Evolutionary conservation across 2,113 vertebrate species (phyloP).

Genomic region (Galemys pyrenaicus): DNA sequence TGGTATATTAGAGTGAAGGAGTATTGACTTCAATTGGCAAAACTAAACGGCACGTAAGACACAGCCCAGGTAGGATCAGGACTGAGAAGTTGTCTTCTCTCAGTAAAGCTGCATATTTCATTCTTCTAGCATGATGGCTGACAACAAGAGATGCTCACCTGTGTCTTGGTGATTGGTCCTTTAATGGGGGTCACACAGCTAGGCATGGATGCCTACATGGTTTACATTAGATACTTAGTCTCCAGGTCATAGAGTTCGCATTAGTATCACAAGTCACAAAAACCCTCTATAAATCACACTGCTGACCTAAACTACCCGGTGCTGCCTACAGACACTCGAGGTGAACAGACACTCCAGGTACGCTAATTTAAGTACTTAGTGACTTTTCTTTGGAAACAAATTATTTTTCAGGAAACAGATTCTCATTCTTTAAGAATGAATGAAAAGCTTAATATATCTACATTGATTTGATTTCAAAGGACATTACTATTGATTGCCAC

Average conservation of each 20-base stretch:
- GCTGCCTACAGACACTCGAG: no score
- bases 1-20: background rate
- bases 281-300: background rate
- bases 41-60: background rate
- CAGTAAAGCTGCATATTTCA: no score
- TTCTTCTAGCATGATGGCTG: background rate
- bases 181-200: background rate
- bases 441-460: background rate
- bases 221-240: background rate
- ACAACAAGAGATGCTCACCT: background rate
- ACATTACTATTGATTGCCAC: background rate
- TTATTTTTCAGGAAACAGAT: background rate
- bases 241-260: background rate
- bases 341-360: no score
- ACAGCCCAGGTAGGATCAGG: background rate
- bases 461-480: constrained; percentile 29
- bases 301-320: background rate
- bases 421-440: constrained; percentile 18
- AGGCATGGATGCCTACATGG: background rate
- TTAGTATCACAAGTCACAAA: background rate
- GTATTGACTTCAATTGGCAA: background rate
- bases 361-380: no score
- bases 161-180: background rate
- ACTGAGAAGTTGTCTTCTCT: background rate
- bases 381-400: background rate